Evolutionary conservation across 2,797 vertebrate genomes (phyloP), one percentile per base, ranked within the genome.

Genomic region (Cyprinella venusta): DNA sequence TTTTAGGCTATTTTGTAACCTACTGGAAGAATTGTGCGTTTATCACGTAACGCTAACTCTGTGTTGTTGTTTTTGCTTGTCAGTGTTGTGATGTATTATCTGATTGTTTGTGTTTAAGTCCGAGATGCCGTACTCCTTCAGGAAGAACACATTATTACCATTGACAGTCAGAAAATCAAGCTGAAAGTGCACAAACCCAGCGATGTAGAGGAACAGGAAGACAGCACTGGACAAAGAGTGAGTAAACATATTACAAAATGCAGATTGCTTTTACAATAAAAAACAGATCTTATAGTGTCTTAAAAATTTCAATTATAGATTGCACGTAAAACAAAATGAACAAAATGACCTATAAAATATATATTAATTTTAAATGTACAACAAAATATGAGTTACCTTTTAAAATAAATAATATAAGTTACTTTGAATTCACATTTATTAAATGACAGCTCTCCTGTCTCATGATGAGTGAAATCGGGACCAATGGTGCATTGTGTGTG

Each of bases 71-170:
- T 10, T 56, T 30, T 33, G 18, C 33, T 15, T 33, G 6, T 30
- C 1, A 1, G 26, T 30, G 26, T 18, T 18, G 30, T 52, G 26
- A 36, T 2, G n/a, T 2, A 36, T 5, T 15, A 4, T n/a, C 1
- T 30, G 12, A 33, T 5, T 74, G 5, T 42, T 40, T 83, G 33
- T 68, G 16, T 82, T 67, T 2, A 76, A 89, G 88, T 54, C 4
- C 79, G 30, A 40, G 75, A 84, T 24, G 45, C 59, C 1, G 88
- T 89, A 26, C 65, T 89, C 1, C 3, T 38, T 2, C 68, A 86
- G 15, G 24, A 30, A n/a, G 81, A 84, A 6, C 88, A 89, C 21
- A 1, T 19, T 13, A 26, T 89, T n/a, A 33, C 19, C 6, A 38
- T 88, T 33, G 83, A 65, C 8, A 75, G 79, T 1, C 42, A 74